Evolutionary conservation across 92 coral and sea anemone species (phyloP), one percentile per base, ranked within the genome.

Genomic region (Chrysogorgia sp.): DNA sequence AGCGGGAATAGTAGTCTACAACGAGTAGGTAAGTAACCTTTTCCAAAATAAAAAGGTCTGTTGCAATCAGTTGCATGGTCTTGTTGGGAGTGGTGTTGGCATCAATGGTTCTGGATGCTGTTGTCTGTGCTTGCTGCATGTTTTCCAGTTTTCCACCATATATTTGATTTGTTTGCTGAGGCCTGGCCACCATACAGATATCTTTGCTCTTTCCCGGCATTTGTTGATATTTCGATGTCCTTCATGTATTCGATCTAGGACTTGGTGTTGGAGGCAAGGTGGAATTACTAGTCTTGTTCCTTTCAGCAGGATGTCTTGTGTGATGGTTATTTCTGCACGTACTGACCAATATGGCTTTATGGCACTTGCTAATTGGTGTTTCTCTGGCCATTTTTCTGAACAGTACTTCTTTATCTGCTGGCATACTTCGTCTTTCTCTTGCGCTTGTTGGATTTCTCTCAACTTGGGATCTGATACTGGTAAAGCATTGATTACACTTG

Each of bases 271-370:
- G 0, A 83, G 66, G 34, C 67, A 15, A 2, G 78, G 40, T n/a
- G 87, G 75, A 43, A 88, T 88, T 19, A 88, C 82, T 0, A 85
- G 4, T 26, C 77, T 52, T 25, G 82, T 59, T 56, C 88, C 92
- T 76, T 83, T 89, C 50, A 89, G 83, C 34, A 86, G 81, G 32
- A 81, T 37, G 21, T 80, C 71, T 50, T 75, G 53, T 21, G 74
- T 81, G 41, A 88, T 63, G 20, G 69, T 52, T 34, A 75, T 53
- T 10, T 64, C 41, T 24, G 67, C 75, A 74, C 58, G 52, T 47
- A 31, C 22, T 49, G 68, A 57, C 83, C 77, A 85, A 47, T 83
- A 74, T 6, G 65, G 81, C 63, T 31, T 45, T 4, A 40, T 24
- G 45, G 71, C 31, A 15, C 56, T 74, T 31, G 33, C 60, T 58